phyloP scores from a whole-genome alignment of 2,797 vertebrate species.

The Poeciliopsis paucimaculata region DNA sequence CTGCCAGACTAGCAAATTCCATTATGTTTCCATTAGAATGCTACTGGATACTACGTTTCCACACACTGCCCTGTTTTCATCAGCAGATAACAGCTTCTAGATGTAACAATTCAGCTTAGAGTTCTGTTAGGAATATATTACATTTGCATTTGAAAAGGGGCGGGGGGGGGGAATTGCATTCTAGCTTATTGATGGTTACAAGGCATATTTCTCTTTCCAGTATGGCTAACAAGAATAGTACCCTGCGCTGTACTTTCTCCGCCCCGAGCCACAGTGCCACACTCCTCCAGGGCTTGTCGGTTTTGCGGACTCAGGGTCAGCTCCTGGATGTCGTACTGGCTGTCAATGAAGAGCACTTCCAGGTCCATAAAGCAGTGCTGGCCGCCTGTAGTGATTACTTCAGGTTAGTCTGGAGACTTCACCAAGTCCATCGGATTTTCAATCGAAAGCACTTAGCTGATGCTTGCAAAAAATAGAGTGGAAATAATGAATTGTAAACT shows the following conservation, averaged over 20 bases:
- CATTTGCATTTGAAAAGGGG: background rate
- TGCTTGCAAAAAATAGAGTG: background rate
- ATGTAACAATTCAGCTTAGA: constrained; percentile 6
- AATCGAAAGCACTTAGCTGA: constrained; percentile 36
- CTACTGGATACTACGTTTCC: background rate
- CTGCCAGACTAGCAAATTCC: constrained; percentile 12
- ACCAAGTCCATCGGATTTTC: constrained; percentile 26
- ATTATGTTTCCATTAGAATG: constrained; percentile 34
- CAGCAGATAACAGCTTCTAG: background rate
- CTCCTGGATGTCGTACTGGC: constrained; percentile 94
- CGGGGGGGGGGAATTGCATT: constrained; percentile 4
- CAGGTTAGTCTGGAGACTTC: constrained; percentile 81
- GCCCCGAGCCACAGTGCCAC: constrained; percentile 91
- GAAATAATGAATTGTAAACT: background rate
- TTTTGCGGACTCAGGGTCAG: constrained; percentile 91
- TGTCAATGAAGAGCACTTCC: constrained; percentile 92
- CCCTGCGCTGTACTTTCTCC: constrained; percentile 93
- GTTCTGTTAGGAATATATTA: background rate
- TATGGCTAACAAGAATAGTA: constrained; percentile 93
- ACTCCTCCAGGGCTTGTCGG: constrained; percentile 92
- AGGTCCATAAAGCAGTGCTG: constrained; percentile 95
- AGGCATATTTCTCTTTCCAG: constrained; percentile 81
- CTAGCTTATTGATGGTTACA: constrained; percentile 39
- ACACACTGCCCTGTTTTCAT: constrained; percentile 1
- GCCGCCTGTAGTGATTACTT: constrained; percentile 99